Evolutionary conservation across 30 jellyfish, hydroid and myxozoan genomes (phyloP), one percentile per base, ranked within the genome.

Genomic region (Aurelia aurita complex sp. Pacific): DNA sequence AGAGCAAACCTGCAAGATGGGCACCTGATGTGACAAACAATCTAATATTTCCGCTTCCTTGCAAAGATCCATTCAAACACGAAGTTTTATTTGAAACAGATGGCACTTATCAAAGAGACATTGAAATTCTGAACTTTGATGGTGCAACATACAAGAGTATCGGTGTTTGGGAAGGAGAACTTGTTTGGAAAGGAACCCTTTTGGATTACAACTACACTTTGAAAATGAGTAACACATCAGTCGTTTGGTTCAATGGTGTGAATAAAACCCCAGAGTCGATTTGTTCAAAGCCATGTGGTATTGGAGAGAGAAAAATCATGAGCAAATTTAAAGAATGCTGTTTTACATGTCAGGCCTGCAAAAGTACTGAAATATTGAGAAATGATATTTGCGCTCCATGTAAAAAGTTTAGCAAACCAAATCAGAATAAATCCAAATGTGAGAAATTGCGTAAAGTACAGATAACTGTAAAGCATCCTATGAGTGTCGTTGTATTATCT

Each of bases 201-300:
- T 0, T 9, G 15, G 57, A 46, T 4, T 46, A 1, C 4, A 46
- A 61, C 15, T n/a, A n/a, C 32, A 61, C 32, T 17, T 61, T 61
- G 36, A 36, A 68, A 14, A 59, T 82, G 17, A 23, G 72, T 17
- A 71, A 71, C 74, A 55, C 23, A 3, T 43, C 35, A 13, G 63
- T 82, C 2, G 83, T 54, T 2, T 82, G 91, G 91, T 43, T 12
- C 42, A 60, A 82, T 59, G 76, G 64, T 29, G 15, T 62, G 8
- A 61, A 18, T 12, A 32, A 13, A 2, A 43, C 79, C 63, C 83
- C 91, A 15, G 79, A 42, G 38, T 82, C 91, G 23, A 38, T 70
- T 9, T 82, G 91, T n/a, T 82, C 91, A 32, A 38, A n/a, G 61
- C 91, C 91, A 53, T 82, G 91, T 71, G 59, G 62, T 15, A 29